phyloP scores from a whole-genome alignment of 2,888 invertebrate genomes.

The Drosophila basisetae region DNA sequence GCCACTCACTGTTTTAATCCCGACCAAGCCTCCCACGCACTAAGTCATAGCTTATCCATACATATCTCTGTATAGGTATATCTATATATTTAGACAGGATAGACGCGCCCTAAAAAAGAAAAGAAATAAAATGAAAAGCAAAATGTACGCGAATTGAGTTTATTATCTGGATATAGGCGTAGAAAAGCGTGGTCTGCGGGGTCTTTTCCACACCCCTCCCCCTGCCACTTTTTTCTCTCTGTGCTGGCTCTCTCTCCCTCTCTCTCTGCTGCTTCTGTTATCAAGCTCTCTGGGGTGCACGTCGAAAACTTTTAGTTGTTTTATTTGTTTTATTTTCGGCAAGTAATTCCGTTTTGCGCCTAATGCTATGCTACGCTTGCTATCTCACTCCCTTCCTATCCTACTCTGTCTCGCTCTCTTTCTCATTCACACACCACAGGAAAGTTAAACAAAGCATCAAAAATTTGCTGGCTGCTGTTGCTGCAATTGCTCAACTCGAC shows the following conservation, averaged over 20 bases:
- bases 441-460: constrained; percentile 69
- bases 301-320: constrained; percentile 62
- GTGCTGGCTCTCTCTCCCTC: background rate
- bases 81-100: background rate
- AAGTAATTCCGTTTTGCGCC: constrained; percentile 73
- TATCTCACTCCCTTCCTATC: constrained; percentile 7
- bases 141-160: constrained; percentile 63
- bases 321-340: constrained; percentile 71
- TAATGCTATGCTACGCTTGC: constrained; percentile 59
- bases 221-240: background rate
- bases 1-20: constrained; percentile 50
- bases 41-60: background rate
- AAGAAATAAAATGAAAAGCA: constrained; percentile 43
- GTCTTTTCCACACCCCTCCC: background rate
- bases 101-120: background rate
- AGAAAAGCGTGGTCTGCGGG: background rate
- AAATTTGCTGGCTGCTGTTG: constrained; percentile 52
- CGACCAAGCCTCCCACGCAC: constrained; percentile 7
- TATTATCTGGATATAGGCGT: constrained; percentile 53
- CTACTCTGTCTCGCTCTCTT: background rate
- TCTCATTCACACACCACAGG: constrained; percentile 19
- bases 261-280: constrained; percentile 9
- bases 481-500: constrained; percentile 62
- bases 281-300: constrained; percentile 42
- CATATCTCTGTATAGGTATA: background rate